Evolutionary conservation across 2,797 vertebrate genomes (phyloP).

Genomic region (Rhinoraja longicauda): DNA sequence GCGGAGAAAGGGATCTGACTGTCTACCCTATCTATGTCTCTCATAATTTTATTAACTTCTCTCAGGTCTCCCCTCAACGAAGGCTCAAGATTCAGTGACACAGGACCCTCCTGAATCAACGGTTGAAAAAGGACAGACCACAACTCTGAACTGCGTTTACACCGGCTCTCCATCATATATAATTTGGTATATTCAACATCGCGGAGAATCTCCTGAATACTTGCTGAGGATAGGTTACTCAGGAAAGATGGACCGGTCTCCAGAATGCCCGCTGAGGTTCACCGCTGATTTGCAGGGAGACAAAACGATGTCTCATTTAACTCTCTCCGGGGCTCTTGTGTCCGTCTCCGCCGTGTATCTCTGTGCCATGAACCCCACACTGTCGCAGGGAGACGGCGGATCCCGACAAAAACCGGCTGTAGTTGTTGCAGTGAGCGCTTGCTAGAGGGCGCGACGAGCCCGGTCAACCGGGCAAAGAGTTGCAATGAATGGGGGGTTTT

Average conservation of each 20-base stretch:
- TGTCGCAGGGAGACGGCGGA: background rate
- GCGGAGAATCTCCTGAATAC: background rate
- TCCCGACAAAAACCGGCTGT: background rate
- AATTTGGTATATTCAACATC: background rate
- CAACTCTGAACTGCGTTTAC: background rate
- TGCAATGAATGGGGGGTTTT: too few species aligned
- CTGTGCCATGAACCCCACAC: background rate
- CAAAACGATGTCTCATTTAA: background rate
- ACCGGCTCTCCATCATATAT: fast-evolving
- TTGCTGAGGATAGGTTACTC: background rate
- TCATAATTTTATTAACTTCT: too few species aligned
- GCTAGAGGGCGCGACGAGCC: too few species aligned
- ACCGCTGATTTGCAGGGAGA: background rate
- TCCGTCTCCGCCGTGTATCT: background rate
- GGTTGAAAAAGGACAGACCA: background rate
- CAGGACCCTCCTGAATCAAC: background rate
- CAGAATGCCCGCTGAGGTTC: background rate
- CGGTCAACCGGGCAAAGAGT: too few species aligned
- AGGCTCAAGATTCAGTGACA: too few species aligned
- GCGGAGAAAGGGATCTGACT: too few species aligned
- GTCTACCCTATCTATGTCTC: too few species aligned
- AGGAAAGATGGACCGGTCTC: background rate
- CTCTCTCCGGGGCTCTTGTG: background rate
- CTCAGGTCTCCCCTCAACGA: too few species aligned
- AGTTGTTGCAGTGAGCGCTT: too few species aligned